phyloP scores from a whole-genome alignment of 2,797 vertebrate species.

The Anabacerthia variegaticeps region DNA sequence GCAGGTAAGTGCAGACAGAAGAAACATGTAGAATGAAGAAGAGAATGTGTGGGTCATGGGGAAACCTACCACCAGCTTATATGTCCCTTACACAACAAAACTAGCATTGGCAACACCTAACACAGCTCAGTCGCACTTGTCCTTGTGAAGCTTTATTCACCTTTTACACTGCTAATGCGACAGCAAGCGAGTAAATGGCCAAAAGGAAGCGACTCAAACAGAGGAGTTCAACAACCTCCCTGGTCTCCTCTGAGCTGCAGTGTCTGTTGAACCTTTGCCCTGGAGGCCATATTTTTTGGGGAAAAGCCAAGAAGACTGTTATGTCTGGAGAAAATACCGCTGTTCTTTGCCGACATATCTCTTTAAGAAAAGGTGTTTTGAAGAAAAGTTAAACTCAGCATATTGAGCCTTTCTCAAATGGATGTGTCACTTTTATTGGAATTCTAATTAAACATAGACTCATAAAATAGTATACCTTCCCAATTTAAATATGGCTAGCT shows the following conservation, averaged over 20 bases:
- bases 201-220: not conserved
- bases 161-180: not conserved
- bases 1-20: not conserved
- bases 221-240: not conserved
- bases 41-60: not conserved
- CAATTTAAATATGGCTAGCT: constrained; percentile 44
- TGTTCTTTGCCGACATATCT: constrained; percentile 40
- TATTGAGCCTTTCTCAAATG: constrained; percentile 64
- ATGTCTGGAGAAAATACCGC: constrained; percentile 50
- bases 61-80: not conserved
- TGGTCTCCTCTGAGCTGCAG: not conserved
- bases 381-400: constrained; percentile 66
- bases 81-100: accelerated
- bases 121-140: not conserved
- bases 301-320: not conserved
- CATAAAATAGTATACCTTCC: constrained; percentile 50
- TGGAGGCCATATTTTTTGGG: not conserved
- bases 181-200: not conserved
- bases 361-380: constrained; percentile 35
- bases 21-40: not conserved
- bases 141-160: not conserved
- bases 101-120: not conserved
- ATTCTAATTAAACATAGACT: constrained; percentile 72
- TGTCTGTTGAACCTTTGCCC: not conserved
- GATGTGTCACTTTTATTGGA: constrained; percentile 68